Percentiles rank a stretch among this genome's conserved stretches.
Evolutionary conservation across 2,113 vertebrate genomes (phyloP).

Genomic region (Echinops telfairi): DNA sequence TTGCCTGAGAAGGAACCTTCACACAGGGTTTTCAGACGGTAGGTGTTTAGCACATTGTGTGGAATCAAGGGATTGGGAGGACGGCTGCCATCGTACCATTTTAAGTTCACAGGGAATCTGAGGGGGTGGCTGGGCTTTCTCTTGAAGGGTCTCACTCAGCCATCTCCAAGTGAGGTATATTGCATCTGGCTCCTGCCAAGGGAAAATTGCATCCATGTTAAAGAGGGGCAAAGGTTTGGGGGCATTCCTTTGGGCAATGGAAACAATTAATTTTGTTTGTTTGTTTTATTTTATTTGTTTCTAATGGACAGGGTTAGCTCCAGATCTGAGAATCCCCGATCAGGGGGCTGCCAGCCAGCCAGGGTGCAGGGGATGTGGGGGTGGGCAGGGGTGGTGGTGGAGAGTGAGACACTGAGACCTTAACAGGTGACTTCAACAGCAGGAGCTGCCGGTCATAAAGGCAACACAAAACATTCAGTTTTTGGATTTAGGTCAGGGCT

Average conservation of each 20-base stretch:
- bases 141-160: slow-evolving; percentile 10
- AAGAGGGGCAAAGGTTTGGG: slow-evolving; percentile 75
- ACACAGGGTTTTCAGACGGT: background rate
- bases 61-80: background rate
- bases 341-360: slow-evolving; percentile 12
- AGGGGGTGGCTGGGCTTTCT: background rate
- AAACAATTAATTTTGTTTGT: slow-evolving; percentile 83
- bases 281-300: slow-evolving; percentile 82
- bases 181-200: slow-evolving; percentile 71
- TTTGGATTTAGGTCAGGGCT: slow-evolving; percentile 12
- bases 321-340: slow-evolving; percentile 68
- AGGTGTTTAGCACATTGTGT: background rate
- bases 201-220: slow-evolving; percentile 80
- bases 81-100: background rate
- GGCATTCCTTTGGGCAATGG: slow-evolving; percentile 80
- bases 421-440: slow-evolving; percentile 30
- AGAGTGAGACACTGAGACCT: rapidly evolving
- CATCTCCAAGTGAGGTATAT: slow-evolving; percentile 44
- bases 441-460: background rate
- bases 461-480: background rate
- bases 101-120: background rate
- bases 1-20: background rate
- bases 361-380: background rate
- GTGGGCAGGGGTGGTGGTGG: too few relatives aligned
- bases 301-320: slow-evolving; percentile 70